Percentiles rank a stretch among this genome's conserved stretches.
Evolutionary conservation across 1,140 invertebrate genomes (phyloP).

Genomic region (Euura lappo): DNA sequence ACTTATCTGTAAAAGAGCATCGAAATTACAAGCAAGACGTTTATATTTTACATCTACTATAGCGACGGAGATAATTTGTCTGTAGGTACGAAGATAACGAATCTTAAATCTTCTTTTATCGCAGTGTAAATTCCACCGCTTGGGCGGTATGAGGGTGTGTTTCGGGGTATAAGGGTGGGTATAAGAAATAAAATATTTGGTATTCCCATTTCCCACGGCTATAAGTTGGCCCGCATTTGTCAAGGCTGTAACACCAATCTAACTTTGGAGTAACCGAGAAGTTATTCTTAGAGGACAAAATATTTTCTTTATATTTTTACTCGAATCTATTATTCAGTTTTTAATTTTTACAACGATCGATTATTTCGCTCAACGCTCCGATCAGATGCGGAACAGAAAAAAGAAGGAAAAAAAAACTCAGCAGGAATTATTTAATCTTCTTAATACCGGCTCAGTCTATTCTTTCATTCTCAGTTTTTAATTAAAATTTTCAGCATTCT

Average conservation of each 20-base stretch:
- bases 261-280: background rate
- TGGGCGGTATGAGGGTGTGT: background rate
- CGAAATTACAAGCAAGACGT: background rate
- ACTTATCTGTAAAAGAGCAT: background rate
- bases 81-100: background rate
- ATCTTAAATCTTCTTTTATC: slow-evolving; percentile 1
- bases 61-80: background rate
- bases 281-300: background rate
- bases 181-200: slow-evolving; percentile 4
- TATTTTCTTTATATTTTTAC: background rate
- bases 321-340: background rate
- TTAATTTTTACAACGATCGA: background rate
- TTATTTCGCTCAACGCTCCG: too few species aligned
- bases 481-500: slow-evolving; percentile 54
- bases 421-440: background rate
- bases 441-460: background rate
- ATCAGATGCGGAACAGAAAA: too few species aligned
- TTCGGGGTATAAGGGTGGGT: slow-evolving; percentile 4
- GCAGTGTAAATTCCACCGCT: background rate
- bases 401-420: too few species aligned
- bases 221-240: background rate
- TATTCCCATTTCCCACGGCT: background rate
- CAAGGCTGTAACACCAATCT: slow-evolving; percentile 3
- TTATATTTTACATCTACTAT: too few species aligned
- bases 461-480: slow-evolving; percentile 37